These are phyloP conservation scores for Margaritifera margaritifera DNA, from an alignment of 2,888 invertebrate genomes.

Conservation along the genomic window DNA sequence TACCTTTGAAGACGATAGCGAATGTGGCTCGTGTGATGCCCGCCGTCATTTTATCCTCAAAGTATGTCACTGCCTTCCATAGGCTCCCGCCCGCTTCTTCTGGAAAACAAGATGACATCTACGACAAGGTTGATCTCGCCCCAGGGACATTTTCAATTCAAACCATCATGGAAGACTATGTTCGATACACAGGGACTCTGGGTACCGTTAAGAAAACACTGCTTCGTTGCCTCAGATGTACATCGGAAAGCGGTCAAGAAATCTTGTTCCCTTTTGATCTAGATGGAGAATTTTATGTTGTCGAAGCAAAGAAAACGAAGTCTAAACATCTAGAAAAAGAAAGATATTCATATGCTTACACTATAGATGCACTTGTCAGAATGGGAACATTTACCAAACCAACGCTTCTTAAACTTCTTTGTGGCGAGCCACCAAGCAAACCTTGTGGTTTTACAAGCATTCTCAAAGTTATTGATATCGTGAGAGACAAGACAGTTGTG, in stretches of 20 bases:
- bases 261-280: constrained; percentile 52
- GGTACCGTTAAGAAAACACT: constrained; percentile 42
- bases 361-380: constrained; percentile 37
- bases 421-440: constrained; percentile 48
- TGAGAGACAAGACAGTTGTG: constrained; percentile 53
- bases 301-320: constrained; percentile 39
- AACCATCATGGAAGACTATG: constrained; percentile 50
- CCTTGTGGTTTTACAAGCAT: constrained; percentile 55
- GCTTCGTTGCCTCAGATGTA: constrained; percentile 49
- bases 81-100: constrained; percentile 32
- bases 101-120: constrained; percentile 37
- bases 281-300: constrained; percentile 48
- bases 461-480: constrained; percentile 50
- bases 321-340: constrained; percentile 40
- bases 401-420: constrained; percentile 42
- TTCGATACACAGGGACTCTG: constrained; percentile 46
- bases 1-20: constrained; percentile 39
- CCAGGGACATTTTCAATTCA: constrained; percentile 41
- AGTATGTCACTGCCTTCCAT: constrained; percentile 38
- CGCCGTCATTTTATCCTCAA: constrained; percentile 35
- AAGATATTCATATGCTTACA: constrained; percentile 39
- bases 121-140: constrained; percentile 45
- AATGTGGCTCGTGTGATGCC: constrained; percentile 54
- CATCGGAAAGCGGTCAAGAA: constrained; percentile 40
- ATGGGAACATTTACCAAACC: constrained; percentile 43